Base-by-base conservation (phyloP, 2,113 vertebrate genomes). In the Melanocharis versteri region DNA sequence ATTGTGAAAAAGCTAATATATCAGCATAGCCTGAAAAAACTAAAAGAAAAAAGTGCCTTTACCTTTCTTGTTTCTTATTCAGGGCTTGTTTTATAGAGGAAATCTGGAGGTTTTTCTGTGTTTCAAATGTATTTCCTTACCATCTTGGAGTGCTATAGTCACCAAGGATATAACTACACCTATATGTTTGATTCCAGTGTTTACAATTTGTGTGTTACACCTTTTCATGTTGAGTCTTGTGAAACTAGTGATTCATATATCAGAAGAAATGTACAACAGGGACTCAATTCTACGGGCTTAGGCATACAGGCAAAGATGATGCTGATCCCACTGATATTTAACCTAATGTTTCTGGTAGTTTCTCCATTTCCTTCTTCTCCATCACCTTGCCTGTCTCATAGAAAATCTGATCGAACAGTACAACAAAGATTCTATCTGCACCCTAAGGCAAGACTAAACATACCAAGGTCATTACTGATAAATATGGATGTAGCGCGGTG, bases 141-240 rank as follows among this genome's bases (percentile, higher is more conserved):
- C 17, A 53, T 50, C 56, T 58, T 62, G 21, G 66, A 10, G 27
- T 65, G 11, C 12, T 44, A 7, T 13, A 19, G 16, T 58, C 15
- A 45, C 28, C 68, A 80, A 54, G 19, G n/a, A 23, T 54, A 8
- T 40, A 60, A 15, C 8, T 53, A 23, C 11, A 56, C 2, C 4
- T 37, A 3, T 12, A 31, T 40, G 16, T 50, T 76, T 77, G 11
- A 69, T 58, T 77, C 5, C 3, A 5, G 16, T 42, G 9, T 18
- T 88, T 69, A 56, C 7, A 39, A 2, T n/a, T 50, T 48, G 16
- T 30, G 14, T 47, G 15, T 72, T 47, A n/a, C 6, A 69, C 3
- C 11, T 28, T 31, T 14, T 48, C 1, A 2, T 23, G 10, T 10
- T 47, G 31, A 70, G 15, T 37, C 7, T 19, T 1, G 0, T 58